Evolutionary conservation across 2,113 vertebrate genomes (phyloP).

Genomic region (Isichthys henryi): DNA sequence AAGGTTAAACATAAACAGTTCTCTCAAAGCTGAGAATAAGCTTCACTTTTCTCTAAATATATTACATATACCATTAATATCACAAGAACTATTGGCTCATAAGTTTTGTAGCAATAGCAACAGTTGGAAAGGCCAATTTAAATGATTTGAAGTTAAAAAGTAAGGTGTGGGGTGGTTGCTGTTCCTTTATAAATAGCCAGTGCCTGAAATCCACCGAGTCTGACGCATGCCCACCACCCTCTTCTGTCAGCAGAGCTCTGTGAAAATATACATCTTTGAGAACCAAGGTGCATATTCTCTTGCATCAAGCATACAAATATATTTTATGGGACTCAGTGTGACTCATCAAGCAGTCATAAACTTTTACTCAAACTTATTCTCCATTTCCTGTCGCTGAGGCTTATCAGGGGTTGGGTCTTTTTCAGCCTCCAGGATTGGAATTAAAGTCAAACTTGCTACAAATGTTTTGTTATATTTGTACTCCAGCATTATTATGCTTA

Average conservation of each 20-base stretch:
- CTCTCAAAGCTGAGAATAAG: background rate
- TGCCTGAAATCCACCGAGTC: slow-evolving; percentile 37
- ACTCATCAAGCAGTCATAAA: slow-evolving; percentile 42
- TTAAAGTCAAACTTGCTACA: background rate
- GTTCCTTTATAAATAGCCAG: slow-evolving; percentile 34
- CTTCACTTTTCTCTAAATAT: background rate
- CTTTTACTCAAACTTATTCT: slow-evolving; percentile 52
- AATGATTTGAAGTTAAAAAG: background rate
- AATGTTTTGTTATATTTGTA: slow-evolving; percentile 31
- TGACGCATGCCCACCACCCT: slow-evolving; percentile 52
- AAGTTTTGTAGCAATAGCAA: background rate
- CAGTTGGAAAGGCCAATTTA: background rate
- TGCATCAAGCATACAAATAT: slow-evolving; percentile 58
- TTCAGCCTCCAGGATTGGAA: background rate
- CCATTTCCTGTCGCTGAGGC: background rate
- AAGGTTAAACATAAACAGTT: background rate
- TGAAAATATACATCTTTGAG: slow-evolving; percentile 49
- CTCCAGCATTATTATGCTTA: slow-evolving; percentile 24
- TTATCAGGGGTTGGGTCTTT: background rate
- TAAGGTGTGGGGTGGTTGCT: slow-evolving; percentile 13
- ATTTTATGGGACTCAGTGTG: slow-evolving; percentile 50
- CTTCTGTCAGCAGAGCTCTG: slow-evolving; percentile 46
- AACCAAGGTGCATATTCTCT: slow-evolving; percentile 41
- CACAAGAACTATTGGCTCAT: background rate
- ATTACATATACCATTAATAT: background rate